Evolutionary conservation across 2,113 vertebrate genomes (phyloP), one percentile per base, ranked within the genome.

Genomic region (Parotia lawesii): DNA sequence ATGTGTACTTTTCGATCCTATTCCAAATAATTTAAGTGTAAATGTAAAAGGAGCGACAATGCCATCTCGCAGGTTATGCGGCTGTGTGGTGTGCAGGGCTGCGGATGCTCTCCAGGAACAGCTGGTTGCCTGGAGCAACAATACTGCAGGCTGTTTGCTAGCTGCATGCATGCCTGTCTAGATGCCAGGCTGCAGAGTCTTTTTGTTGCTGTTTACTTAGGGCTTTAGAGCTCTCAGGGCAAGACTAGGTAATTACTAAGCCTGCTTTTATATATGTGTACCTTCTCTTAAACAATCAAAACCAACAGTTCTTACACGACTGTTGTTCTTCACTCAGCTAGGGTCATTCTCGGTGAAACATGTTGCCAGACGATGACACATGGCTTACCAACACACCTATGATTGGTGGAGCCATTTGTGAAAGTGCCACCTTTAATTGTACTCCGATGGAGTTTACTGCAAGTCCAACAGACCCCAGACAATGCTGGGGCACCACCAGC

Each of bases 81-180:
- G 17, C 38, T 37, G 5, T 60, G 47, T 8, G 2, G 6, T 51
- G 40, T 22, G 13, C 60, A 66, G 76, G 27, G 50, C 47, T 70
- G 45, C 11, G 10, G 38, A 24, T 31, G 37, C 10, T 51, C 12
- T 21, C 35, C 15, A 73, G 51, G 50, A 95, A 56, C 48, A 64
- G 48, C 28, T 89, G 69, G 69, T 87, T 92, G 83, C 83, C 57
- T 60, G 60, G 17, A 23, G 61, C 86, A 89, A 81, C 69, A 83
- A 74, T 77, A 80, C 29, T 84, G 47, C 28, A 60, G 75, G 92
- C 37, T 21, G 4, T 80, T 57, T 48, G 15, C 45, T 62, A 47
- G 16, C 35, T 87, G 15, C 31, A 44, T 71, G 11, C 14, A 37
- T 20, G 16, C 13, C 6, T 67, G 8, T 47, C 56, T 80, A 51